These are phyloP conservation scores for Eumaeus atala DNA, from an alignment of 1,140 invertebrate species.

Conservation along the genomic window DNA sequence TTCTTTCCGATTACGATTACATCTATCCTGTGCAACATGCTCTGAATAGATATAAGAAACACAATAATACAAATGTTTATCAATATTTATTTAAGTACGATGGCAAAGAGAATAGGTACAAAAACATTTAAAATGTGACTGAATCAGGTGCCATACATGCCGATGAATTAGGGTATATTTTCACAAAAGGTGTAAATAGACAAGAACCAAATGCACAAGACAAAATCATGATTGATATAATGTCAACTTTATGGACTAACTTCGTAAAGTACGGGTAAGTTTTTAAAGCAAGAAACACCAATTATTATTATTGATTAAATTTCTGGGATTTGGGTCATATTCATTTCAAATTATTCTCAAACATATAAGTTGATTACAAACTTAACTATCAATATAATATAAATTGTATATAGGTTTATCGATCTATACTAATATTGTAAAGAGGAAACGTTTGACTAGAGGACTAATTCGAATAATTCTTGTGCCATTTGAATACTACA, in stretches of 20 bases:
- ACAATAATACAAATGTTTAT: constrained; percentile 23
- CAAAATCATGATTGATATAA: not conserved
- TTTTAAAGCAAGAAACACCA: not conserved
- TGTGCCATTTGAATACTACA: too few species aligned
- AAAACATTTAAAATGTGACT: constrained; percentile 17
- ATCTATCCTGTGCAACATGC: constrained; percentile 20
- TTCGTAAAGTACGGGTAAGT: not conserved
- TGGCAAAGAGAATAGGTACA: not conserved
- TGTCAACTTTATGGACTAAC: not conserved
- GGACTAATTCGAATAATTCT: too few species aligned
- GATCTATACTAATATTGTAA: too few species aligned
- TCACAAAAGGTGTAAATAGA: not conserved
- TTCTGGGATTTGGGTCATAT: too few species aligned
- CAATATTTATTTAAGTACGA: constrained; percentile 31
- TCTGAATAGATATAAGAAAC: constrained; percentile 22
- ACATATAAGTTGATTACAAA: too few species aligned
- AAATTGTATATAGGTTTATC: too few species aligned
- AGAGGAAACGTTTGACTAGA: too few species aligned
- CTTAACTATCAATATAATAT: too few species aligned
- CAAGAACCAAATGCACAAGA: not conserved
- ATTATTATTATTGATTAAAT: too few species aligned
- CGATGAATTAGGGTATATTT: constrained; percentile 33
- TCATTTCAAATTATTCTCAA: too few species aligned
- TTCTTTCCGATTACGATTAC: constrained; percentile 25
- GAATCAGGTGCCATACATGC: constrained; percentile 24